These are phyloP conservation scores for Diorhabda carinulata DNA, from an alignment of 1,140 invertebrate species.

Conservation along the genomic window DNA sequence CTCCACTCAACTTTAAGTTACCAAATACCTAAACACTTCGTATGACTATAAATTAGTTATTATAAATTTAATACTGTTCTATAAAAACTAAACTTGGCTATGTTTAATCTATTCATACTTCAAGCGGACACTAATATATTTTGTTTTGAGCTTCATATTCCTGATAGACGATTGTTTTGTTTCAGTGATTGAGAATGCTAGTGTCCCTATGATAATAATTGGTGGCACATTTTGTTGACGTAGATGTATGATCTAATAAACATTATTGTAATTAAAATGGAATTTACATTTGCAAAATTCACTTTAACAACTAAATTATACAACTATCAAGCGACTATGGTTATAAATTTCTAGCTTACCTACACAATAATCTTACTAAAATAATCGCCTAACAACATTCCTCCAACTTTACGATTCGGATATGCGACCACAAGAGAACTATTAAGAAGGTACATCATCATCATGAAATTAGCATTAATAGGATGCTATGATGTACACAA, in stretches of 20 bases:
- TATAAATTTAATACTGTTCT: too few species aligned
- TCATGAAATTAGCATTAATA: not conserved
- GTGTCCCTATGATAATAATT: not conserved
- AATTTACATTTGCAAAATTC: not conserved
- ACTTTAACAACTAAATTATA: not conserved
- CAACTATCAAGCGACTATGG: not conserved
- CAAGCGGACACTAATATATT: too few species aligned
- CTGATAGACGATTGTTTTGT: not conserved
- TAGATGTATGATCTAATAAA: too few species aligned
- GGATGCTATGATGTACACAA: too few species aligned
- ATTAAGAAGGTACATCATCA: not conserved
- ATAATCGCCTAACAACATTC: not conserved
- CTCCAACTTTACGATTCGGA: not conserved
- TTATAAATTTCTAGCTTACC: not conserved
- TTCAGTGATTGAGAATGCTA: not conserved
- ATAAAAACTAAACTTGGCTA: too few species aligned
- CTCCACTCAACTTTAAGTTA: too few species aligned
- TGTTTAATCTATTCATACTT: too few species aligned
- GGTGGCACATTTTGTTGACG: too few species aligned
- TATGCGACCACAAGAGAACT: not conserved
- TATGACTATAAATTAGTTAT: too few species aligned
- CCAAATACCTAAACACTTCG: too few species aligned
- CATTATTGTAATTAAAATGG: not conserved
- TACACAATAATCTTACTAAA: not conserved
- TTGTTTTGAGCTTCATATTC: too few species aligned